Evolutionary conservation across 2,113 vertebrate species (phyloP).

Genomic region (Alouatta palliata): DNA sequence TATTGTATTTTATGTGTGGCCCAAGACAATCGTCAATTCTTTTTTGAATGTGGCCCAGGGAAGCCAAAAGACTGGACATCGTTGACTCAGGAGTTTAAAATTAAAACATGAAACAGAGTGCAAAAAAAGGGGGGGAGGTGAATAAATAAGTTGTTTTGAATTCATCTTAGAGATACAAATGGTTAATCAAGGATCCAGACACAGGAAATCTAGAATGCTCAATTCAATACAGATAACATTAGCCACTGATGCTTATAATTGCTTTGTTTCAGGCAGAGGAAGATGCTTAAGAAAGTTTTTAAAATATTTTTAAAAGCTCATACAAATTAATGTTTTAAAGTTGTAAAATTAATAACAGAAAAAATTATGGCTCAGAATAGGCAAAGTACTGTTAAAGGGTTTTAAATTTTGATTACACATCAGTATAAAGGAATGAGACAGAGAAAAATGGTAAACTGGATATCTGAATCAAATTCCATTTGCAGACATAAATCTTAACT

Average conservation of each 20-base stretch:
- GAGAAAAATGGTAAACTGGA: not conserved
- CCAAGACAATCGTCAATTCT: no score
- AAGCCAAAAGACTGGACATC: no score
- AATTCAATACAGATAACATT: not conserved
- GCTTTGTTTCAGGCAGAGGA: not conserved
- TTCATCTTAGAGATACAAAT: not conserved
- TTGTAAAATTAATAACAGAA: constrained; percentile 8
- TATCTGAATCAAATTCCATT: constrained; percentile 15
- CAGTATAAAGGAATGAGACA: constrained; percentile 25
- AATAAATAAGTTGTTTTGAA: not conserved
- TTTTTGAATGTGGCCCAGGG: no score
- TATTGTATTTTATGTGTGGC: no score
- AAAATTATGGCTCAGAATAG: constrained; percentile 9
- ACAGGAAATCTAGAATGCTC: not conserved
- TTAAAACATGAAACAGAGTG: not conserved
- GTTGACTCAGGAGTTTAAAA: not conserved
- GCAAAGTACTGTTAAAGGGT: not conserved
- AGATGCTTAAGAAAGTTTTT: not conserved
- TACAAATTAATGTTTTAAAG: not conserved
- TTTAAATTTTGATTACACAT: constrained; percentile 19
- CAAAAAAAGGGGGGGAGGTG: not conserved
- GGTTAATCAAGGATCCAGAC: not conserved
- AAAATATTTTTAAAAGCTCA: not conserved
- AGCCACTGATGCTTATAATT: not conserved
- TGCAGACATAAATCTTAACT: not conserved